Conservation (phyloP, 2,888 invertebrate genomes). For the Candidula unifasciata region DNA sequence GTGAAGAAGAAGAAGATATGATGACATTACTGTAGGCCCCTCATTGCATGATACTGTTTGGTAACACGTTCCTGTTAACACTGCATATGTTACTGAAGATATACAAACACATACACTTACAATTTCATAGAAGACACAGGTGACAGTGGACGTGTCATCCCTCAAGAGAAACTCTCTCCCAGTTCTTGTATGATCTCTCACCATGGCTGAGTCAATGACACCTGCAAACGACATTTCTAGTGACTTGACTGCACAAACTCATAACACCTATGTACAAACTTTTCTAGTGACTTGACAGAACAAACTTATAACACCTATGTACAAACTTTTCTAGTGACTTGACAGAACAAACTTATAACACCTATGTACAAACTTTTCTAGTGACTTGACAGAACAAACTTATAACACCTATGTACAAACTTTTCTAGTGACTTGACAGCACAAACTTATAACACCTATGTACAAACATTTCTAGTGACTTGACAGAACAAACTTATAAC, state of each 20-base stretch:
- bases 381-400: too few relatives aligned
- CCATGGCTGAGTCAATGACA: conserved; percentile 48
- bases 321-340: too few relatives aligned
- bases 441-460: too few relatives aligned
- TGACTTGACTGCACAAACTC: background rate
- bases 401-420: too few relatives aligned
- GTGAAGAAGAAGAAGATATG: background rate
- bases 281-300: background rate
- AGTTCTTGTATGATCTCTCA: conserved; percentile 25
- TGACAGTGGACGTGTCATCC: conserved; percentile 51
- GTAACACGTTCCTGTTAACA: background rate
- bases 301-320: background rate
- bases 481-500: too few relatives aligned
- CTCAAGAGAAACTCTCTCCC: conserved; percentile 51
- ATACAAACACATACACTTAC: conserved; percentile 40
- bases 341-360: too few relatives aligned
- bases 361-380: too few relatives aligned
- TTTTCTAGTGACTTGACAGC: too few relatives aligned
- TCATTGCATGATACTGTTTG: background rate
- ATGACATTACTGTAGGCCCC: background rate
- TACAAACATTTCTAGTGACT: too few relatives aligned
- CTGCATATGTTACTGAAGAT: too few relatives aligned
- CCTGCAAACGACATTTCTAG: conserved; percentile 30
- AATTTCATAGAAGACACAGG: conserved; percentile 54
- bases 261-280: background rate